These are phyloP conservation scores for Stratiolaelaps scimitus DNA, from an alignment of 1,140 invertebrate genomes.

Conservation along the genomic window DNA sequence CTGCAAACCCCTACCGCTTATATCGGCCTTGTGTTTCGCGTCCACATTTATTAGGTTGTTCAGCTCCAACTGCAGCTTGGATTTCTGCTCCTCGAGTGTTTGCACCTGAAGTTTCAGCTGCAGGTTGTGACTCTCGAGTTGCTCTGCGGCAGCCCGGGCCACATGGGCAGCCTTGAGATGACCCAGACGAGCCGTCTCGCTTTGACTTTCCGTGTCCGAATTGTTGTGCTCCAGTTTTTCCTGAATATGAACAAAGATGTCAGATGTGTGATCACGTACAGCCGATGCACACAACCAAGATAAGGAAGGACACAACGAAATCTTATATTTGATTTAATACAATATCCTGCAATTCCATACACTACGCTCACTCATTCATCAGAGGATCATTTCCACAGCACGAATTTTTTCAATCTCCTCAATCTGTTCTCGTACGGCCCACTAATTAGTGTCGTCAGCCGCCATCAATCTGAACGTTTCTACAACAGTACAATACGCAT, in stretches of 20 bases:
- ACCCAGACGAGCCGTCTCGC: not conserved
- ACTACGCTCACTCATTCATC: too few species aligned
- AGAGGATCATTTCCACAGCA: too few species aligned
- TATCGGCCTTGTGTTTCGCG: not conserved
- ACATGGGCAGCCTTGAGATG: not conserved
- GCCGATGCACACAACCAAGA: too few species aligned
- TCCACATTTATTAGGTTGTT: conserved; percentile 6
- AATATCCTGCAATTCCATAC: too few species aligned
- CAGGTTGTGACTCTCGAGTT: conserved; percentile 1
- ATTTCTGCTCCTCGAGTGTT: conserved; percentile 10
- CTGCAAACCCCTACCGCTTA: not conserved
- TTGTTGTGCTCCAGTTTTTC: conserved; percentile 21
- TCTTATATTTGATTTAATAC: too few species aligned
- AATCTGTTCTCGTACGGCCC: too few species aligned
- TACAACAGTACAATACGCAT: too few species aligned
- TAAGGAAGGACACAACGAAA: too few species aligned
- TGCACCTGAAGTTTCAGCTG: conserved; percentile 13
- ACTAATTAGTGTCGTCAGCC: too few species aligned
- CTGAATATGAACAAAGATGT: not conserved
- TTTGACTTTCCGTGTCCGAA: conserved; percentile 13
- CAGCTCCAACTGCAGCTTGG: not conserved
- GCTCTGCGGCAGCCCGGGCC: not conserved
- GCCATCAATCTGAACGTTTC: too few species aligned
- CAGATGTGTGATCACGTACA: too few species aligned
- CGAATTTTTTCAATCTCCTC: too few species aligned